Evolutionary conservation across 2,113 vertebrate genomes (phyloP).

Genomic region (Ia io): DNA sequence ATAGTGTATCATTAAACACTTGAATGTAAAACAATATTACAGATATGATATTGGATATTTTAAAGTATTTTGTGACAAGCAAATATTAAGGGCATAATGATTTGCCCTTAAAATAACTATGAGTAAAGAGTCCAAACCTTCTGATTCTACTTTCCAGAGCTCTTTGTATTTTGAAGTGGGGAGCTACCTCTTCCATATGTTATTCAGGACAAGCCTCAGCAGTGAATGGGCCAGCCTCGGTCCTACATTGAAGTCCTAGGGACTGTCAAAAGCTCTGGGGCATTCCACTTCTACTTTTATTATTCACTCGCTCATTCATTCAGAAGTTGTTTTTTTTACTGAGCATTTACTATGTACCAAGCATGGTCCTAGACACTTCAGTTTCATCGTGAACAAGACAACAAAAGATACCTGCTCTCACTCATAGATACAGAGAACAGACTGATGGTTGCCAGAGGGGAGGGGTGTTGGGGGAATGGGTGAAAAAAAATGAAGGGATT

Average conservation of each 20-base stretch:
- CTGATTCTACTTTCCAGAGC: neutral
- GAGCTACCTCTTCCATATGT: neutral
- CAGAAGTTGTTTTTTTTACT: neutral
- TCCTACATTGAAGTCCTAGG: neutral
- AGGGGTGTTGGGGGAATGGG: neutral
- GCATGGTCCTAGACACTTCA: neutral
- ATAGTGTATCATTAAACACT: neutral
- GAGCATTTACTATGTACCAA: neutral
- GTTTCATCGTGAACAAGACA: neutral
- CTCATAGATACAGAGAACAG: neutral
- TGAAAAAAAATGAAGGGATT: neutral
- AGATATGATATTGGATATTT: neutral
- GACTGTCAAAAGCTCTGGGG: neutral
- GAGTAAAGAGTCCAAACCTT: neutral
- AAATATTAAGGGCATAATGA: neutral
- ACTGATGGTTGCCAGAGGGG: neutral
- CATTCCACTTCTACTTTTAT: neutral
- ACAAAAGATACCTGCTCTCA: neutral
- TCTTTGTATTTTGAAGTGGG: neutral
- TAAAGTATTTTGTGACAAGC: slow-evolving; percentile 7
- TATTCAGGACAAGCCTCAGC: neutral
- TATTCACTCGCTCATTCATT: neutral
- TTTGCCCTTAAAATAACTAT: neutral
- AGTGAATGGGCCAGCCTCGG: neutral
- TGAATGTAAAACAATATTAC: neutral